Conservation (phyloP, 2,797 vertebrate species). For the Florisuga fusca region DNA sequence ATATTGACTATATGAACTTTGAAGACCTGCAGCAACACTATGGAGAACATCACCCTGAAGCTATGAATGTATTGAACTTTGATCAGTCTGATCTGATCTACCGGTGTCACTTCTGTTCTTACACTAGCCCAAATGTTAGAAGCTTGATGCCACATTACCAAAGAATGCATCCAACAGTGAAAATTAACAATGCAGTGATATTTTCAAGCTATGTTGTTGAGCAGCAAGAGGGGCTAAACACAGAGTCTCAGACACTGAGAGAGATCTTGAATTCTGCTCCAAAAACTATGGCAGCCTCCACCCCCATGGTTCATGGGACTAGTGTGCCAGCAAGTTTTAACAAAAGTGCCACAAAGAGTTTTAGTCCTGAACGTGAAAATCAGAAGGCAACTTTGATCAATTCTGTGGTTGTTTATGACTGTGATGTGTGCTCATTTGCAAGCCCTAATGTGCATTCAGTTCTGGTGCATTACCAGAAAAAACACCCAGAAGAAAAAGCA, state of each 20-base stretch:
- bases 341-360: conserved; percentile 85
- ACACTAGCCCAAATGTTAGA: conserved; percentile 97
- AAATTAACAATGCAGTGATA: conserved; percentile 99
- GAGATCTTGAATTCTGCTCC: conserved; percentile 98
- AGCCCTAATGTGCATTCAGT: conserved; percentile 99
- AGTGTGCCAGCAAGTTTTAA: conserved; percentile 80
- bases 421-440: conserved; percentile 94
- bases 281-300: conserved; percentile 89
- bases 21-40: conserved; percentile 98
- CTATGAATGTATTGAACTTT: conserved; percentile 97
- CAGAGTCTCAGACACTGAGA: conserved; percentile 94
- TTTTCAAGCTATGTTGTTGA: conserved; percentile 98
- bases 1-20: conserved; percentile 96
- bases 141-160: conserved; percentile 99
- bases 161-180: conserved; percentile 99
- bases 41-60: conserved; percentile 96
- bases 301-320: conserved; percentile 84
- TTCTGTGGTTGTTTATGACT: conserved; percentile 94
- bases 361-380: conserved; percentile 85
- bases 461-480: conserved; percentile 98
- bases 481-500: conserved; percentile 97
- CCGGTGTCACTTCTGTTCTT: conserved; percentile 97
- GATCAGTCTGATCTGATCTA: conserved; percentile 97
- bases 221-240: conserved; percentile 87
- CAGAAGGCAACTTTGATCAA: conserved; percentile 87